Percentiles rank a stretch among this genome's conserved stretches.
Conservation (phyloP, 2,888 invertebrate species). For the Spialia ferax region DNA sequence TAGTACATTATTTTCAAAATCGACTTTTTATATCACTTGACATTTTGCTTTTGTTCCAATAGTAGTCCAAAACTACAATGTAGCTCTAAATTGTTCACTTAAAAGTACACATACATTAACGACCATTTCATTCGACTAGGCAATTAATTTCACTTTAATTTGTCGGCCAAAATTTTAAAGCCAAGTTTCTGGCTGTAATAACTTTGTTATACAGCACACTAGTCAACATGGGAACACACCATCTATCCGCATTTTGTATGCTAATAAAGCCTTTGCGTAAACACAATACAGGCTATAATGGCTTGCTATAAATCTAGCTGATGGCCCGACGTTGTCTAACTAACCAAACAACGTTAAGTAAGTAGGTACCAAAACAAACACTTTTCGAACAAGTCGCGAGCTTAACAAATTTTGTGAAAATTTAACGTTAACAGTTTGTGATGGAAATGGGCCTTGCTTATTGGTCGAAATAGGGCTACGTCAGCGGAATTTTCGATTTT, state of each 20-base stretch:
- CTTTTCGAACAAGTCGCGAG: conserved; percentile 53
- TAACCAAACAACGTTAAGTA: conserved; percentile 47
- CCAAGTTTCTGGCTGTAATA: conserved; percentile 26
- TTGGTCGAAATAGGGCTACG: conserved; percentile 6
- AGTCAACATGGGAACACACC: conserved; percentile 25
- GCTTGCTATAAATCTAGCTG: conserved; percentile 43
- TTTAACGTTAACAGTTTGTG: conserved; percentile 56
- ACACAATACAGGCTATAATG: conserved; percentile 44
- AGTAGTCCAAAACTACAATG: too few species aligned
- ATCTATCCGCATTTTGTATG: conserved; percentile 36
- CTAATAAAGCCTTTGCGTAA: conserved; percentile 42
- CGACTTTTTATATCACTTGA: too few species aligned
- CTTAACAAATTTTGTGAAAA: conserved; percentile 57
- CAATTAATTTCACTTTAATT: conserved; percentile 26
- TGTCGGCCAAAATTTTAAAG: conserved; percentile 25
- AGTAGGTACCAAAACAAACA: conserved; percentile 49
- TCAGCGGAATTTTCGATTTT: neutral
- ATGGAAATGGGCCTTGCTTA: conserved; percentile 52
- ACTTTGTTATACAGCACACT: conserved; percentile 31
- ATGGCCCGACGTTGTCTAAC: conserved; percentile 43
- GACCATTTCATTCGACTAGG: neutral
- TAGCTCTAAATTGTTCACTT: too few species aligned
- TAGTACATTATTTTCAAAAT: too few species aligned
- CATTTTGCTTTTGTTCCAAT: too few species aligned
- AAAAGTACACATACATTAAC: neutral